These are phyloP conservation scores for Zaprionus lineosus DNA, from an alignment of 2,888 invertebrate species.

Conservation along the genomic window DNA sequence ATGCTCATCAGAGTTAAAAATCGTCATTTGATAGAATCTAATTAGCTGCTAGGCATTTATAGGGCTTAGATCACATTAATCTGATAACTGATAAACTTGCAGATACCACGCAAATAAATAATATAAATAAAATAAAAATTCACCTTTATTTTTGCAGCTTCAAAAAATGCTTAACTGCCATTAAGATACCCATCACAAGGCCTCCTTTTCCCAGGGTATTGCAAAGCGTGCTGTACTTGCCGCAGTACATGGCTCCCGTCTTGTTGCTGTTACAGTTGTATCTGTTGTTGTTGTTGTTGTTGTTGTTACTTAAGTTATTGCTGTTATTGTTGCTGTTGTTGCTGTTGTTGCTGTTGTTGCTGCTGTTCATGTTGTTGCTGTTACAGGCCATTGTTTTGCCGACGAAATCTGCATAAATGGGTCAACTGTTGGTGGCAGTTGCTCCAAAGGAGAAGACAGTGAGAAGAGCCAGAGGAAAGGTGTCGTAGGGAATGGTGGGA, in stretches of 20 bases:
- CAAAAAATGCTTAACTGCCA: background rate
- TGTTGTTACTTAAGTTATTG: slow-evolving; percentile 21
- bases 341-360: slow-evolving; percentile 20
- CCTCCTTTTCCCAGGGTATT: slow-evolving; percentile 21
- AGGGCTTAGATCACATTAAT: too few species aligned
- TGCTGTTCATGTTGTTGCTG: slow-evolving; percentile 15
- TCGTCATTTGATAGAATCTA: too few species aligned
- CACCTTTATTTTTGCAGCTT: background rate
- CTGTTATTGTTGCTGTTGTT: slow-evolving; percentile 20
- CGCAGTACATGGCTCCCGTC: slow-evolving; percentile 51
- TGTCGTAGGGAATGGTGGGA: too few species aligned
- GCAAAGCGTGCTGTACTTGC: slow-evolving; percentile 51
- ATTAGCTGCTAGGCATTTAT: too few species aligned
- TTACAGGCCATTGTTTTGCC: slow-evolving; percentile 65
- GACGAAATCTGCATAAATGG: slow-evolving; percentile 74
- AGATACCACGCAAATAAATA: too few species aligned
- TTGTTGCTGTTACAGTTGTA: too few species aligned
- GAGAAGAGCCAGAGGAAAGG: too few species aligned
- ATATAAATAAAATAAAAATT: too few species aligned
- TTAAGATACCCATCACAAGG: background rate
- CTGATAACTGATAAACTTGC: too few species aligned
- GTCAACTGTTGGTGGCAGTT: slow-evolving; percentile 56
- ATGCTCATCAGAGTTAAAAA: too few species aligned
- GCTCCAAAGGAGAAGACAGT: too few species aligned
- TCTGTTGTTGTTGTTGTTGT: slow-evolving; percentile 19